Percentiles rank a stretch among this genome's conserved stretches.
Evolutionary conservation across 1,140 invertebrate species (phyloP).

Genomic region (Globodera ellingtonae): DNA sequence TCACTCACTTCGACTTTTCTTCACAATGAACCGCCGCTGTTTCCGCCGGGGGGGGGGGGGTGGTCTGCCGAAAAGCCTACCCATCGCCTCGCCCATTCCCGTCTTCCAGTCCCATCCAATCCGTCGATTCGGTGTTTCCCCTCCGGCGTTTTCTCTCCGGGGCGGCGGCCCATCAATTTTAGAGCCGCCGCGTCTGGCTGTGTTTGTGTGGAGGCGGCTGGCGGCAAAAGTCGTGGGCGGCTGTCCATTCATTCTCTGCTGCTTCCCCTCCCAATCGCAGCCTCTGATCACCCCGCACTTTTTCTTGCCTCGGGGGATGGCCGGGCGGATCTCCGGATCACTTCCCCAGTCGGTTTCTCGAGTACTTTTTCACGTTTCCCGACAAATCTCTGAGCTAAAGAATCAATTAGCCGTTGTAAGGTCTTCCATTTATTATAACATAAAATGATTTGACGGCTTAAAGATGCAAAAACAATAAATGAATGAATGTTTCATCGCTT

Average conservation of each 20-base stretch:
- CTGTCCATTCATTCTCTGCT: background rate
- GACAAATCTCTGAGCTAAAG: background rate
- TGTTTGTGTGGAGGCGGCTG: background rate
- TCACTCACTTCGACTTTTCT: background rate
- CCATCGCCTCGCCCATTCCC: background rate
- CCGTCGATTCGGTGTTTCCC: background rate
- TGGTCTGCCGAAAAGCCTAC: background rate
- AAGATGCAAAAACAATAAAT: background rate
- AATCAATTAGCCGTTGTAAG: background rate
- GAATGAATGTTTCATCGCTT: background rate
- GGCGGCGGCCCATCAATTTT: background rate
- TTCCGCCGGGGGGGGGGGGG: background rate
- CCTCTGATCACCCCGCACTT: background rate
- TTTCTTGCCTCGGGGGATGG: background rate
- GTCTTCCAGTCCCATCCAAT: background rate
- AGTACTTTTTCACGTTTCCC: background rate
- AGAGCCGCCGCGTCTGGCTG: background rate
- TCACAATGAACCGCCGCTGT: background rate
- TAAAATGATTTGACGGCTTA: background rate
- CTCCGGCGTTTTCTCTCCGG: background rate
- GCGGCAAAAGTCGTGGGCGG: constrained; percentile 15
- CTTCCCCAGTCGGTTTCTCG: background rate
- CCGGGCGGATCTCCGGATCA: constrained; percentile 2
- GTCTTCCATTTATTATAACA: background rate
- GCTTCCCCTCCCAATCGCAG: background rate